Conservation (phyloP, 2,113 vertebrate genomes). For the Zootoca vivipara region DNA sequence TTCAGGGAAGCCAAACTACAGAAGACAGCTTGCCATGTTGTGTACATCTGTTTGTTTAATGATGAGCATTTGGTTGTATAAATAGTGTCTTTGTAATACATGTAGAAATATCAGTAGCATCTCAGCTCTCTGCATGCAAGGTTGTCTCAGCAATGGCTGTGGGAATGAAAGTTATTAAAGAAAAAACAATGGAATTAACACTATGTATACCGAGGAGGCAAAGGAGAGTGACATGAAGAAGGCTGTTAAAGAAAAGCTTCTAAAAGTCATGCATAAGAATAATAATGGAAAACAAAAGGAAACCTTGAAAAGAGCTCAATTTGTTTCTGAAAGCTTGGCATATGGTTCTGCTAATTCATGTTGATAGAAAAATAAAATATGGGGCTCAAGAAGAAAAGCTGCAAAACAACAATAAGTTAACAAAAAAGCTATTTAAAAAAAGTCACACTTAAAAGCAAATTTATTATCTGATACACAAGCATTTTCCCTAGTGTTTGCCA, state of each 20-base stretch:
- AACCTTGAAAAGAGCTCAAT: no score
- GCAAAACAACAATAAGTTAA: no score
- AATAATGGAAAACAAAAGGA: neutral
- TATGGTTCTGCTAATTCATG: neutral
- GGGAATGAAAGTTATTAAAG: neutral
- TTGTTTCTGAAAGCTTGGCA: neutral
- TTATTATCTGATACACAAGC: neutral
- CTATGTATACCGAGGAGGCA: neutral
- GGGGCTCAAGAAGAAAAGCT: neutral
- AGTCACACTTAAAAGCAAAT: neutral
- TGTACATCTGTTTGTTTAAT: neutral
- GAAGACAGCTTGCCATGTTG: neutral
- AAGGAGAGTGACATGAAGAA: no score
- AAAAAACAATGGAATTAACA: neutral
- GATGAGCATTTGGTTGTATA: neutral
- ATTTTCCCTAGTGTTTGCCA: neutral
- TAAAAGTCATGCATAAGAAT: neutral
- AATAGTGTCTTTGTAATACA: neutral
- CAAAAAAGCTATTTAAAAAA: neutral
- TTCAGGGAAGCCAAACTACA: neutral
- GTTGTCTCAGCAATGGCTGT: neutral
- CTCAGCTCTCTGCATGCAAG: neutral
- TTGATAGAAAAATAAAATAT: neutral
- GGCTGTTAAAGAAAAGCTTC: neutral
- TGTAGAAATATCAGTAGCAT: neutral